Conservation (phyloP, 1,140 invertebrate genomes). For the Gyrodactylus bullatarudis region DNA sequence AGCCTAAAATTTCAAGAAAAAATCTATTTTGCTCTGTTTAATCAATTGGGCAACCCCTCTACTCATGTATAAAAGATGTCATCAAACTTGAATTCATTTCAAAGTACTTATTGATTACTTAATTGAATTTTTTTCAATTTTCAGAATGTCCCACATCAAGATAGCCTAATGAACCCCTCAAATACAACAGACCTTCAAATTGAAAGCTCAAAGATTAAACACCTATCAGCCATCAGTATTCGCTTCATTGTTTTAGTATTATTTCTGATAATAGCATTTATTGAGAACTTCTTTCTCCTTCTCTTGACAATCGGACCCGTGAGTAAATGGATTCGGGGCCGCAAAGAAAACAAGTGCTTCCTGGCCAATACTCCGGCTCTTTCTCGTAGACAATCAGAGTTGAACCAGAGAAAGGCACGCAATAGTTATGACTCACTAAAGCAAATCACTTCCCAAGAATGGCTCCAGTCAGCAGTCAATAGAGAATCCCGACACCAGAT, state of each 20-base stretch:
- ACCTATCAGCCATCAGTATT: neutral
- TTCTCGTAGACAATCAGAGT: neutral
- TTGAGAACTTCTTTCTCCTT: neutral
- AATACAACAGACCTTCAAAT: too few relatives aligned
- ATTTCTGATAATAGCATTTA: neutral
- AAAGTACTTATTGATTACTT: too few relatives aligned
- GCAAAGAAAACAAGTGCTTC: neutral
- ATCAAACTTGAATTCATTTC: too few relatives aligned
- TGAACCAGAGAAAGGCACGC: neutral
- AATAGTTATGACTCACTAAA: neutral
- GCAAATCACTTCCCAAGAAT: neutral
- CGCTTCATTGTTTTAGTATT: neutral
- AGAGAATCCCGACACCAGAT: neutral
- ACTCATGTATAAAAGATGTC: too few relatives aligned
- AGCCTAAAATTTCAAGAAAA: too few relatives aligned
- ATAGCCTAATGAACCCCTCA: too few relatives aligned
- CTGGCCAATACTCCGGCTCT: neutral
- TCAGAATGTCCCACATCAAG: too few relatives aligned
- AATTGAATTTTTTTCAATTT: too few relatives aligned
- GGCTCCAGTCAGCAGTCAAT: too few relatives aligned
- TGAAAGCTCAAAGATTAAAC: neutral
- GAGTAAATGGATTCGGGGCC: neutral
- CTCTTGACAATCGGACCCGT: neutral
- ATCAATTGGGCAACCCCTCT: too few relatives aligned
- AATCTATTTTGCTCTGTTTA: too few relatives aligned